Conservation (phyloP, 2,888 invertebrate species). For the Drosophila prostipennis region DNA sequence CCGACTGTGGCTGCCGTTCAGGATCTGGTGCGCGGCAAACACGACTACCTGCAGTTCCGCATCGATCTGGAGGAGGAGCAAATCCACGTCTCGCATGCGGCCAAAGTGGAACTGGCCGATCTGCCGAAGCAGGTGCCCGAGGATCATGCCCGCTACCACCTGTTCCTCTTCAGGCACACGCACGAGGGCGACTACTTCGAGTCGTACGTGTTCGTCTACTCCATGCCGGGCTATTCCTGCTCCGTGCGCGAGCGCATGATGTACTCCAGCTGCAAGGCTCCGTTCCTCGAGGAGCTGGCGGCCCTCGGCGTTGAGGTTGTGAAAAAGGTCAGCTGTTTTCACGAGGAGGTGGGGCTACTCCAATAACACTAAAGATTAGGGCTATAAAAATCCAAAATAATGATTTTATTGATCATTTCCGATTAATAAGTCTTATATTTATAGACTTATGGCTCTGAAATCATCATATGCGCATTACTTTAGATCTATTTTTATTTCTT, state of each 20-base stretch:
- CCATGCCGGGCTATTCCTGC: slow-evolving; percentile 98
- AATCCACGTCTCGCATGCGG: slow-evolving; percentile 92
- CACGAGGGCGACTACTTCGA: slow-evolving; percentile 96
- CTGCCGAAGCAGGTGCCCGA: slow-evolving; percentile 92
- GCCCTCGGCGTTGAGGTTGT: slow-evolving; percentile 91
- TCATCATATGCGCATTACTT: neutral
- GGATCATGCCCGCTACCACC: slow-evolving; percentile 92
- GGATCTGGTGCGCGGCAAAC: slow-evolving; percentile 89
- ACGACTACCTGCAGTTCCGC: slow-evolving; percentile 93
- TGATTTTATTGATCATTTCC: neutral
- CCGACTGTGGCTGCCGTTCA: slow-evolving; percentile 90
- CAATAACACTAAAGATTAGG: neutral
- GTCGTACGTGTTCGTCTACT: slow-evolving; percentile 97
- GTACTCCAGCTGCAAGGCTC: slow-evolving; percentile 98
- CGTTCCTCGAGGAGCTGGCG: slow-evolving; percentile 93
- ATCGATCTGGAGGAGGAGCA: slow-evolving; percentile 88
- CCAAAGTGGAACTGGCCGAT: slow-evolving; percentile 87
- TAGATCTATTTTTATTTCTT: neutral
- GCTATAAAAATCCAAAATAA: neutral
- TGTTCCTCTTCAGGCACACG: slow-evolving; percentile 93
- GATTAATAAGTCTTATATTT: neutral
- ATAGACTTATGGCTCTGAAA: neutral
- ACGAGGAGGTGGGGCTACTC: neutral
- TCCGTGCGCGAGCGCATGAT: slow-evolving; percentile 99
- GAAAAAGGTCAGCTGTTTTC: slow-evolving; percentile 90